Evolutionary conservation across 2,113 vertebrate species (phyloP).

Genomic region (Hyla sarda): DNA sequence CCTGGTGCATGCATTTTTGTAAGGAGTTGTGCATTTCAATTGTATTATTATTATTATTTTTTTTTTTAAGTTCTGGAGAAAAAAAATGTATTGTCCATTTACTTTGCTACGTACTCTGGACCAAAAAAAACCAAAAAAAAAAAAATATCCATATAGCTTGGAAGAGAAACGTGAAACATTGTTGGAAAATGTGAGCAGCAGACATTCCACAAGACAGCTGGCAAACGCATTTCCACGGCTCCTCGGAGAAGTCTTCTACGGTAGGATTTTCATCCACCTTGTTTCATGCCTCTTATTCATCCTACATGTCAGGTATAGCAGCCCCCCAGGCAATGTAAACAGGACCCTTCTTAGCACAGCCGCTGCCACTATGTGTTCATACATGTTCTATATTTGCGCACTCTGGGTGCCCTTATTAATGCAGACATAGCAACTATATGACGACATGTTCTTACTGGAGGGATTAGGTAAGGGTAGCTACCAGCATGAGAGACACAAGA

Average conservation of each 20-base stretch:
- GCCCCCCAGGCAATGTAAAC: not conserved
- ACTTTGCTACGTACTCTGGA: conserved; percentile 1
- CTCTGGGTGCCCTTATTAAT: not conserved
- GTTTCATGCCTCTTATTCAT: conserved; percentile 16
- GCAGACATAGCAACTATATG: not conserved
- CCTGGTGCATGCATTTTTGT: too few relatives aligned
- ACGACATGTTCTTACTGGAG: too few relatives aligned
- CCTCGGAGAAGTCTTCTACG: not conserved
- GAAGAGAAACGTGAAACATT: conserved; percentile 54
- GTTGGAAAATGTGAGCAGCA: conserved; percentile 51
- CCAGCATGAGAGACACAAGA: too few relatives aligned
- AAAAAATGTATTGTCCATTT: conserved; percentile 20
- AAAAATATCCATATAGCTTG: conserved; percentile 49
- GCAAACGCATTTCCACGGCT: conserved; percentile 44
- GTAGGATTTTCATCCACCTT: conserved; percentile 17
- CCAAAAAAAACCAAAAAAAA: too few relatives aligned
- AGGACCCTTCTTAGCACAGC: not conserved
- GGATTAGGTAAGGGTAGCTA: too few relatives aligned
- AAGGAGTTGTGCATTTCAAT: not conserved
- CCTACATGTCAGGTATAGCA: conserved; percentile 2
- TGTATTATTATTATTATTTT: not conserved
- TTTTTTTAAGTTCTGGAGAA: not conserved
- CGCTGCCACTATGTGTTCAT: not conserved
- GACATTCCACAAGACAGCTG: conserved; percentile 54
- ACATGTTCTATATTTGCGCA: not conserved